Percentiles rank a stretch among this genome's conserved stretches.
These are phyloP conservation scores for Troides oblongomaculatus DNA, from an alignment of 2,888 invertebrate species.

Conservation along the genomic window DNA sequence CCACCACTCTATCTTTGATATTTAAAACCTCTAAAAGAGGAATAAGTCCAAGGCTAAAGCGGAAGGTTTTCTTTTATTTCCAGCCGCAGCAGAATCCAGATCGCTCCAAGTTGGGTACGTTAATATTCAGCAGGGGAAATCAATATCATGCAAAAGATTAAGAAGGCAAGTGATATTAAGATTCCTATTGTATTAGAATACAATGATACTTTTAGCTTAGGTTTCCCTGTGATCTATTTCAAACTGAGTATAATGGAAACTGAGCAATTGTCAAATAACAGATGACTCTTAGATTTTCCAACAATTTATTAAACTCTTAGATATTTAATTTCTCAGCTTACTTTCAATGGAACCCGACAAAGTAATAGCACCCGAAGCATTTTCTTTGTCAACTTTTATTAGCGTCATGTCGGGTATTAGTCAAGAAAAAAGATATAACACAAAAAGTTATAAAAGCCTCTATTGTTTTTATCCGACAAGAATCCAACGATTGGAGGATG, in stretches of 20 bases:
- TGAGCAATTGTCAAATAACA: not conserved
- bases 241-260: not conserved
- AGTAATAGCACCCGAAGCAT: slow-evolving; percentile 20
- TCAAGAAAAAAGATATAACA: slow-evolving; percentile 7
- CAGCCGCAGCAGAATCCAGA: too few relatives aligned
- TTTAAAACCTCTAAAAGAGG: too few relatives aligned
- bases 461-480: slow-evolving; percentile 10
- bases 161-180: not conserved
- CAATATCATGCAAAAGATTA: not conserved
- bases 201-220: not conserved
- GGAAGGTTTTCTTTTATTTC: too few relatives aligned
- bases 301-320: slow-evolving; percentile 10
- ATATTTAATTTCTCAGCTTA: slow-evolving; percentile 6
- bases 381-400: slow-evolving; percentile 24
- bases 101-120: too few relatives aligned
- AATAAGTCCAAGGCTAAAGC: too few relatives aligned
- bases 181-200: not conserved
- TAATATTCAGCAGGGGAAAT: too few relatives aligned
- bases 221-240: not conserved
- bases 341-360: slow-evolving; percentile 13
- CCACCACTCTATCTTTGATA: too few relatives aligned
- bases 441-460: not conserved
- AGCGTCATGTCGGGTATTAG: slow-evolving; percentile 21
- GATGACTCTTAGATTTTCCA: not conserved
- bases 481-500: slow-evolving; percentile 5